A percentile compares a stretch with the other conserved stretches of the same genome.
Conservation (phyloP, 2,888 invertebrate species). For the Biston stratarius region DNA sequence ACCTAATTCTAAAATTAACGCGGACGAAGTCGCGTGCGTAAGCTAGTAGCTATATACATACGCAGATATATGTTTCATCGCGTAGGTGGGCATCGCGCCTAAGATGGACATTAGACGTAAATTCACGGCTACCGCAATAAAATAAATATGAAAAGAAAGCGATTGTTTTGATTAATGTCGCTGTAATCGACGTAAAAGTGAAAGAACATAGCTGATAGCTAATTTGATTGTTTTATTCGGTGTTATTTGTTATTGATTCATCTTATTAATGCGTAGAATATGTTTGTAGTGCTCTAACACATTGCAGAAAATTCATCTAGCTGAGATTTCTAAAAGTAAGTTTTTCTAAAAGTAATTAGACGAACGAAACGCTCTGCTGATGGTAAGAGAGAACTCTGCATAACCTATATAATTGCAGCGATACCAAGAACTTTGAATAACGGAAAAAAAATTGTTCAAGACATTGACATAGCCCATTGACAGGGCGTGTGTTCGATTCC, state of each 20-base stretch:
- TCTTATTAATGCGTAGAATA: background rate
- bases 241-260: background rate
- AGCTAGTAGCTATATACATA: too few relatives aligned
- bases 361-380: too few relatives aligned
- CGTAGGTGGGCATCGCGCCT: background rate
- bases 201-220: background rate
- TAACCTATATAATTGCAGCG: too few relatives aligned
- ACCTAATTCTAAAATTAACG: too few relatives aligned
- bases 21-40: too few relatives aligned
- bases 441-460: too few relatives aligned
- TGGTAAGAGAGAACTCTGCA: too few relatives aligned
- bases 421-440: too few relatives aligned
- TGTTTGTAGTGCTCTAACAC: too few relatives aligned
- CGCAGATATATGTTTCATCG: background rate
- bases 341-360: background rate
- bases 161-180: slow-evolving; percentile 24
- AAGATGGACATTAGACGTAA: background rate
- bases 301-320: too few relatives aligned
- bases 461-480: too few relatives aligned
- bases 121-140: slow-evolving; percentile 4
- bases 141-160: slow-evolving; percentile 17
- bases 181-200: slow-evolving; percentile 7
- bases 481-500: too few relatives aligned
- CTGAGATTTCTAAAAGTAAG: background rate
- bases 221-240: slow-evolving; percentile 9